Percentiles rank a stretch among this genome's conserved stretches.
Evolutionary conservation across 2,797 vertebrate species (phyloP).

Genomic region (Emydoidea blandingii): DNA sequence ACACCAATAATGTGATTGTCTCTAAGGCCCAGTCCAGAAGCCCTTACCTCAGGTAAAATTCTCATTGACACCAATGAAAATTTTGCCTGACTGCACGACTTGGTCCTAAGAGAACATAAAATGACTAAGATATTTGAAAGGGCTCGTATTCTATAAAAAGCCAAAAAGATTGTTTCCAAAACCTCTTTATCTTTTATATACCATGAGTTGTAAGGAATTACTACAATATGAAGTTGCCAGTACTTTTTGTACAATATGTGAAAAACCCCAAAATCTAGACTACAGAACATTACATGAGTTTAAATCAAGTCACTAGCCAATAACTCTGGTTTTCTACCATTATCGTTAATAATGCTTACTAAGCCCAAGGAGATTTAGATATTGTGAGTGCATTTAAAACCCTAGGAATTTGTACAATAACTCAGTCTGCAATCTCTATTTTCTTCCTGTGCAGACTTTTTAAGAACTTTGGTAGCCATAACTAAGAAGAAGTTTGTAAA

Average conservation of each 20-base stretch:
- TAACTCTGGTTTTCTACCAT: not conserved
- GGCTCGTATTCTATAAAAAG: not conserved
- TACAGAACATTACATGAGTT: not conserved
- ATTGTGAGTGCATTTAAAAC: not conserved
- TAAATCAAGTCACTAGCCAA: not conserved
- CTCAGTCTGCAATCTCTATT: not conserved
- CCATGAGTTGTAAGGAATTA: not conserved
- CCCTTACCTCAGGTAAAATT: not conserved
- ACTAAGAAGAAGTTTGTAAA: not conserved
- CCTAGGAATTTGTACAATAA: rapidly evolving
- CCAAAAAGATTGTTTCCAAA: not conserved
- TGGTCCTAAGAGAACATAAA: not conserved
- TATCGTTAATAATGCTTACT: rapidly evolving
- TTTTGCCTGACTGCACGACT: not conserved
- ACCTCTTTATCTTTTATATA: not conserved
- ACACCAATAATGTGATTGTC: not conserved
- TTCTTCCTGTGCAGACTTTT: rapidly evolving
- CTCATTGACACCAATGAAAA: rapidly evolving
- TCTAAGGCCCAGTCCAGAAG: not conserved
- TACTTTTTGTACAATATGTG: not conserved
- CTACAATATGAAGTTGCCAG: rapidly evolving
- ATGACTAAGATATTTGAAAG: not conserved
- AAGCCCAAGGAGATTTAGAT: rapidly evolving
- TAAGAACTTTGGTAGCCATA: not conserved
- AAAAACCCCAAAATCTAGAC: not conserved